Percentiles rank a stretch among this genome's conserved stretches.
Evolutionary conservation across 2,888 invertebrate genomes (phyloP).

Genomic region (Aplocera efformata): DNA sequence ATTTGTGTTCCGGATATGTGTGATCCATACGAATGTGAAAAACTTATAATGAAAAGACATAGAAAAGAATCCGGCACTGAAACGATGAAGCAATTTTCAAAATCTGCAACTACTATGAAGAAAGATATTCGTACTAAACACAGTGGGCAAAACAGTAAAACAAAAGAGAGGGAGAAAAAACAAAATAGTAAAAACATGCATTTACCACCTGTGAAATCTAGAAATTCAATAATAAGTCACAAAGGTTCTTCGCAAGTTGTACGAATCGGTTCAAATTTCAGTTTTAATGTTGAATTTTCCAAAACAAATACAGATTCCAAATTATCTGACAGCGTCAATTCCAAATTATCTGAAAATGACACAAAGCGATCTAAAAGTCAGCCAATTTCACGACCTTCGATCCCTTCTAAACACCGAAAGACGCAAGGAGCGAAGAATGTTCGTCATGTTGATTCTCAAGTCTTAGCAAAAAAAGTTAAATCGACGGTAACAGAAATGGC

Average conservation of each 20-base stretch:
- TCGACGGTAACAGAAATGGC: conserved; percentile 19
- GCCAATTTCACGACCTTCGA: too few relatives aligned
- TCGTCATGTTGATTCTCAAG: conserved; percentile 19
- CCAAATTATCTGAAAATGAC: not conserved
- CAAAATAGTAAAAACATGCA: not conserved
- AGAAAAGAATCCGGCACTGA: conserved; percentile 24
- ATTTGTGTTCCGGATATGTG: conserved; percentile 39
- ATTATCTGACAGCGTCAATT: not conserved
- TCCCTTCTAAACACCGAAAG: conserved; percentile 3
- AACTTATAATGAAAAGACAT: conserved; percentile 27
- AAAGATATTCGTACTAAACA: not conserved
- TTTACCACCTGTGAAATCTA: not conserved
- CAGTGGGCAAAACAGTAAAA: not conserved
- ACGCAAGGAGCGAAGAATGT: conserved; percentile 1
- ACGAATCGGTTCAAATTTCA: conserved; percentile 37
- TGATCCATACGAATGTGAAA: conserved; percentile 30
- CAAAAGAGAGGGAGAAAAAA: not conserved
- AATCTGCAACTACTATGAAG: conserved; percentile 4
- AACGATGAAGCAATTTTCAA: conserved; percentile 9
- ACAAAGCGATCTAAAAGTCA: not conserved
- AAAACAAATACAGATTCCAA: conserved; percentile 24
- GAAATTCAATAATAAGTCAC: not conserved
- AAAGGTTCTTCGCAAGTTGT: conserved; percentile 29
- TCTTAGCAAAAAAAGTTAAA: conserved; percentile 7
- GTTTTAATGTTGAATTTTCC: conserved; percentile 36